These are phyloP conservation scores for Vanessa atalanta DNA, from an alignment of 1,140 invertebrate genomes.

Conservation along the genomic window DNA sequence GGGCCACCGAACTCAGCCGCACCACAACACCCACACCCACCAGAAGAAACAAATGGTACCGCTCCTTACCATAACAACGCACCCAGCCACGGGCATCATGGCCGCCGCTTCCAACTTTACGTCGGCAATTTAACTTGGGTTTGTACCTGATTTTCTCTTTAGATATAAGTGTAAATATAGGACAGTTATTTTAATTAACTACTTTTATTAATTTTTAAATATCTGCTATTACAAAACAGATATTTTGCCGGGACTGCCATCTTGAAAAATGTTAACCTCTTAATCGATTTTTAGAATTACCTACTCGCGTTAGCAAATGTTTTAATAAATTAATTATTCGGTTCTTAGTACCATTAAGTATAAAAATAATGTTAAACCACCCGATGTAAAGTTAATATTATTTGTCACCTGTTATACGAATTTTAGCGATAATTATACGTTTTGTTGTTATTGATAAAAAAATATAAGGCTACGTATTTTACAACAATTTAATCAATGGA, in stretches of 20 bases:
- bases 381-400: neutral
- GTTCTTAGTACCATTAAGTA: neutral
- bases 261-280: conserved; percentile 9
- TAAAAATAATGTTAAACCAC: neutral
- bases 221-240: conserved; percentile 30
- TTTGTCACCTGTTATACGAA: neutral
- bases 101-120: conserved; percentile 93
- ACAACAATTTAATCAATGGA: too few species aligned
- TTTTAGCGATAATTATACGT: neutral
- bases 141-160: conserved; percentile 75
- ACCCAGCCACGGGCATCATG: conserved; percentile 83
- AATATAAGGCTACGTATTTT: too few species aligned
- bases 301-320: neutral
- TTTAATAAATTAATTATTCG: neutral
- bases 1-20: conserved; percentile 71
- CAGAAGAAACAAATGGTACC: conserved; percentile 86
- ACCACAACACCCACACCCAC: conserved; percentile 78
- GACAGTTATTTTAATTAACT: conserved; percentile 29
- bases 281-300: conserved; percentile 14
- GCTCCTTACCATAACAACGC: conserved; percentile 87
- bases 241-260: conserved; percentile 40
- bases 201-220: conserved; percentile 22
- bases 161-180: conserved; percentile 46
- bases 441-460: too few species aligned
- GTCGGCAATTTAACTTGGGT: conserved; percentile 97